phyloP scores from a whole-genome alignment of 2,888 invertebrate species.

The Acrobasis suavella region DNA sequence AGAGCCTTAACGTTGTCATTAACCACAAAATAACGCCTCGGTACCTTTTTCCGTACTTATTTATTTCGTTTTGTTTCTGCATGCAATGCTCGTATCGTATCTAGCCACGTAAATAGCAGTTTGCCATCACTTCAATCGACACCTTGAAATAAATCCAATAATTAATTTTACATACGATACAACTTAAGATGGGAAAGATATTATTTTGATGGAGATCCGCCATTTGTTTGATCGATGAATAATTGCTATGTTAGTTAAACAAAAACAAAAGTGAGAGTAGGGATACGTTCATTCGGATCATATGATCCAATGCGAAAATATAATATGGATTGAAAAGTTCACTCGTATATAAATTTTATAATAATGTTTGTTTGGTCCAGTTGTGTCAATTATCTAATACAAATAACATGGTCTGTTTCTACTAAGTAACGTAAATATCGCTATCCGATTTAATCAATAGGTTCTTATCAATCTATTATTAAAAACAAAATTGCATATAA shows the following conservation, averaged over 20 bases:
- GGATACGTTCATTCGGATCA: no score
- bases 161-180: slow-evolving; percentile 53
- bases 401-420: no score
- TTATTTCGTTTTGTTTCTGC: slow-evolving; percentile 27
- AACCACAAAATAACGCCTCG: background rate
- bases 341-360: no score
- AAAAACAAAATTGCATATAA: no score
- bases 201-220: slow-evolving; percentile 64
- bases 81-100: slow-evolving; percentile 24
- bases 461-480: no score
- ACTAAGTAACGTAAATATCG: no score
- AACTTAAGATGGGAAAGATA: slow-evolving; percentile 53
- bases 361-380: no score
- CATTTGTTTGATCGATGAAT: slow-evolving; percentile 70
- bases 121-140: slow-evolving; percentile 38
- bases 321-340: no score
- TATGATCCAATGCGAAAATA: no score
- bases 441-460: no score
- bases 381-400: no score
- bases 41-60: slow-evolving; percentile 8
- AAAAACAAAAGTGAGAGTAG: slow-evolving; percentile 47
- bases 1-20: background rate
- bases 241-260: slow-evolving; percentile 53
- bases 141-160: slow-evolving; percentile 48
- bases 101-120: slow-evolving; percentile 28